phyloP scores from a whole-genome alignment of 2,113 vertebrate species.

The Oncorhynchus clarkii region DNA sequence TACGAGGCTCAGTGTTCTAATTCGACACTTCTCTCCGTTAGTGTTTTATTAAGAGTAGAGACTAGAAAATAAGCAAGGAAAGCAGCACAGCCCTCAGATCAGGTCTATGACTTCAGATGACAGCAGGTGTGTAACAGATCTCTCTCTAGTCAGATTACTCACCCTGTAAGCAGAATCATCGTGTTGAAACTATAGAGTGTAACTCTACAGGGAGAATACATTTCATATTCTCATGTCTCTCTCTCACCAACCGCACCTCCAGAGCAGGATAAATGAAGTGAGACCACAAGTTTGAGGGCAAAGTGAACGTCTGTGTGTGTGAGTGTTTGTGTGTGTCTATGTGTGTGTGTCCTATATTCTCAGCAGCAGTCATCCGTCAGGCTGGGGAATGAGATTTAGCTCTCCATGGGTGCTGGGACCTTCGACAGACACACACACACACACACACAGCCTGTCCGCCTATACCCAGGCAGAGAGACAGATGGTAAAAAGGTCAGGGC shows the following conservation, averaged over 20 bases:
- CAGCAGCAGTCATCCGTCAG: constrained; percentile 6
- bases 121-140: neutral
- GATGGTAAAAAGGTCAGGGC: constrained; percentile 7
- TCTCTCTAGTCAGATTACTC: neutral
- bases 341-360: neutral
- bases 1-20: too few relatives aligned
- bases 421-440: neutral
- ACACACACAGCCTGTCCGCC: constrained; percentile 8
- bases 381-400: constrained; percentile 1
- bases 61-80: too few relatives aligned
- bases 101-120: too few relatives aligned
- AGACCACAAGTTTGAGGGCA: neutral
- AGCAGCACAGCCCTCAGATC: too few relatives aligned
- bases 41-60: too few relatives aligned
- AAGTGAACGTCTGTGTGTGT: neutral
- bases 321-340: neutral
- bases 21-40: too few relatives aligned
- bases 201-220: neutral
- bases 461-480: neutral
- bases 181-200: neutral
- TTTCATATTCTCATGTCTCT: too few relatives aligned
- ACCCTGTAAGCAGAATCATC: neutral
- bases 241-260: neutral
- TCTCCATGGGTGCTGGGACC: neutral
- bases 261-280: neutral